Evolutionary conservation across 2,797 vertebrate genomes (phyloP).

Genomic region (Lithobates pipiens): DNA sequence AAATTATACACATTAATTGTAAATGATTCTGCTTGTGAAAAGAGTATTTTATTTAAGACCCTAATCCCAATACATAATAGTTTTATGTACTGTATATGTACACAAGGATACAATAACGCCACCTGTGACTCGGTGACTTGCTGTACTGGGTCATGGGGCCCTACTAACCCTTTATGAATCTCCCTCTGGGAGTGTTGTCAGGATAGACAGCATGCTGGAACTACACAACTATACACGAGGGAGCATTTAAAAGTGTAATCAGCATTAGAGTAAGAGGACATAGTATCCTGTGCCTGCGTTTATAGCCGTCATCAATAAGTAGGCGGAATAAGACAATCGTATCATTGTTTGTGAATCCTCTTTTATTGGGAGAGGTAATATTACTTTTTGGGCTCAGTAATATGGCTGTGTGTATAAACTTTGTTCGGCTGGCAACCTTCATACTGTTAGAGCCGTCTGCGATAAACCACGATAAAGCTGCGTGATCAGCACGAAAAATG

Average conservation of each 20-base stretch:
- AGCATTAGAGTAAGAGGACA: constrained; percentile 11
- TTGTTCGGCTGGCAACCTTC: not conserved
- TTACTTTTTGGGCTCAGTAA: not conserved
- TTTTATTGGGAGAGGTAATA: not conserved
- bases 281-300: constrained; percentile 3
- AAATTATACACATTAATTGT: too few relatives aligned
- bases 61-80: too few relatives aligned
- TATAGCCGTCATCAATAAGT: constrained; percentile 19
- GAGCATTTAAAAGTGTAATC: constrained; percentile 32
- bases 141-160: constrained; percentile 8
- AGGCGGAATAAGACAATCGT: not conserved
- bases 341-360: not conserved
- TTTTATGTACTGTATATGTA: too few relatives aligned
- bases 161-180: constrained; percentile 7
- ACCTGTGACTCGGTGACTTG: not conserved
- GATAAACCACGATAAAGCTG: too few relatives aligned
- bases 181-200: constrained; percentile 31
- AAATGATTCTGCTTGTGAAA: too few relatives aligned
- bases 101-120: not conserved
- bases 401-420: not conserved
- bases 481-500: too few relatives aligned
- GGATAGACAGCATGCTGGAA: not conserved
- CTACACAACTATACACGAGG: constrained; percentile 1
- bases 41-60: too few relatives aligned
- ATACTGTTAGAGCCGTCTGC: too few relatives aligned